Conservation (phyloP, 2,797 vertebrate genomes). For the Scleropages formosus region DNA sequence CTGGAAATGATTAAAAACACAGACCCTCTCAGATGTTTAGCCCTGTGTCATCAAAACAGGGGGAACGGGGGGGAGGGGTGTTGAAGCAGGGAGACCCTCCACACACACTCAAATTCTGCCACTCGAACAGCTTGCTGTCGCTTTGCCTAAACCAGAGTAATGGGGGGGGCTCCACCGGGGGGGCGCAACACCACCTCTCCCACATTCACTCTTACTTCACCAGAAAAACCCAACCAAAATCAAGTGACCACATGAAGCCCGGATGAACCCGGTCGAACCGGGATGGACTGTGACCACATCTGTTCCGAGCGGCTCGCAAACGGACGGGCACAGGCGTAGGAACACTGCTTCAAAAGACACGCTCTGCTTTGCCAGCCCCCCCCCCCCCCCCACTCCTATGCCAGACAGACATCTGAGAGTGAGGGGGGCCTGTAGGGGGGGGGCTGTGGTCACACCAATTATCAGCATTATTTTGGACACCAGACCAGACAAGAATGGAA, state of each 20-base stretch:
- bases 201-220: not conserved
- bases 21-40: slow-evolving; percentile 43
- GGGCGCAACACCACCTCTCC: not conserved
- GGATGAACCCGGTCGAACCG: not conserved
- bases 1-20: slow-evolving; percentile 67
- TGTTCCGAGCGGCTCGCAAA: slow-evolving; percentile 1
- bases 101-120: slow-evolving; percentile 9
- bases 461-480: slow-evolving; percentile 58
- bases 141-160: not conserved
- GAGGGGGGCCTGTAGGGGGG: slow-evolving; percentile 48
- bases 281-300: not conserved
- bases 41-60: slow-evolving; percentile 39
- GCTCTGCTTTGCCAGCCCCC: not conserved
- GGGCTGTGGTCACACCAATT: slow-evolving; percentile 54
- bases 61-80: not conserved
- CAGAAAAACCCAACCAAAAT: not conserved
- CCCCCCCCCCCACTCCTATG: not conserved
- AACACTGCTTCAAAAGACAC: not conserved
- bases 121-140: slow-evolving; percentile 3
- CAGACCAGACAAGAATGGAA: slow-evolving; percentile 59
- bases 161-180: not conserved
- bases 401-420: not conserved
- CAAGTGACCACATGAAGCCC: not conserved
- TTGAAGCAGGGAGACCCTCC: slow-evolving; percentile 22
- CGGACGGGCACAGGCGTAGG: not conserved